These are phyloP conservation scores for Aleiodes leptofemur DNA, from an alignment of 2,888 invertebrate species.

Conservation along the genomic window DNA sequence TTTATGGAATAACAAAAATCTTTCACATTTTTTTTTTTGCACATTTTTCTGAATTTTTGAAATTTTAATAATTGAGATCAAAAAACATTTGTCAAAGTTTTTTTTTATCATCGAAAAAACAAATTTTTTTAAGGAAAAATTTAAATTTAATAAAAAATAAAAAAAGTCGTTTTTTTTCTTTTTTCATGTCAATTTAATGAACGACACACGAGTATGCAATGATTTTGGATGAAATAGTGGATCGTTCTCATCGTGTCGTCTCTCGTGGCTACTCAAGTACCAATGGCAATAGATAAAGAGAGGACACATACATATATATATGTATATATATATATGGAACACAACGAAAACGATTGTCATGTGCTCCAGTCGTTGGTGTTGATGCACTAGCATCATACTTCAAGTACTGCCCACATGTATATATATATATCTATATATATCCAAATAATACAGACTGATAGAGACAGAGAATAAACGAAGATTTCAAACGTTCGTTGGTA, in stretches of 20 bases:
- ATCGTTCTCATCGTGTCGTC: constrained; percentile 28
- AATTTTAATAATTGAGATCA: background rate
- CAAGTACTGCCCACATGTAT: constrained; percentile 17
- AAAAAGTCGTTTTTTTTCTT: background rate
- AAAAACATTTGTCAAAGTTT: background rate
- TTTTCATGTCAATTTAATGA: background rate
- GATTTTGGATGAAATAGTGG: constrained; percentile 26
- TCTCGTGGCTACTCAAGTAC: constrained; percentile 40
- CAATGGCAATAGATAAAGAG: constrained; percentile 32
- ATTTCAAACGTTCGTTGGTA: constrained; percentile 16
- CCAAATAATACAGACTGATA: constrained; percentile 6
- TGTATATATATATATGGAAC: background rate
- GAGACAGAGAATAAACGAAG: constrained; percentile 3
- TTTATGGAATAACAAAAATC: background rate
- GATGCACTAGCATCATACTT: constrained; percentile 10
- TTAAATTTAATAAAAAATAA: too few species aligned
- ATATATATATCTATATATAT: background rate
- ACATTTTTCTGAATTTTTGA: too few species aligned
- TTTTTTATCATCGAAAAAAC: too few species aligned
- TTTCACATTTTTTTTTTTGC: background rate
- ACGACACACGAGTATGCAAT: constrained; percentile 11
- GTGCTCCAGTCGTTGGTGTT: constrained; percentile 28
- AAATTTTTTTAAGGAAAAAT: too few species aligned
- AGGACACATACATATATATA: constrained; percentile 12
- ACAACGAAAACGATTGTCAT: constrained; percentile 36